Evolutionary conservation across 2,888 invertebrate species (phyloP), one percentile per base, ranked within the genome.

Genomic region (Eilema caniola): DNA sequence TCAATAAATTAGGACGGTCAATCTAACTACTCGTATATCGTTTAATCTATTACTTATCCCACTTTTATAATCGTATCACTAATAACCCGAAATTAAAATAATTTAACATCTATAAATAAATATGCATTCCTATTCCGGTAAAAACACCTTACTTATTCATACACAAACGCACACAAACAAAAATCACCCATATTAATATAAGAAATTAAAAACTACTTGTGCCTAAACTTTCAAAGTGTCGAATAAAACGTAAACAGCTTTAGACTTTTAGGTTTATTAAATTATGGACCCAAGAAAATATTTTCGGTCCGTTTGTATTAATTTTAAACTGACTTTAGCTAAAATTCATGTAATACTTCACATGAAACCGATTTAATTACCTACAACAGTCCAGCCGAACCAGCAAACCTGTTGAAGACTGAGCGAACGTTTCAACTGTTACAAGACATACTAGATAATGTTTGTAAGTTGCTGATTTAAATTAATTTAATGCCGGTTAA

Each of bases 1-100:
- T 33, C 72, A 73, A 75, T 73, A 76, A 69, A 70, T 69, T 61
- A 76, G 74, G 79, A 82, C 80, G 80, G 80, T 71, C 67, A 63
- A 16, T 73, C 66, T 79, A 70, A 69, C 62, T 71, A 64, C n/a
- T 76, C 70, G 69, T 72, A 72, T n/a, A n/a, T n/a, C n/a, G n/a
- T n/a, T 33, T 56, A 64, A 41, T 53, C 31, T 66, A 31, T 64
- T 37, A n/a, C 25, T 25, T 28, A 56, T 16, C 33, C 60, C 47
- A 47, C 47, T 25, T 28, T 53, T 53, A 61, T 60, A 47, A 24
- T 12, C 23, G 53, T 57, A 16, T 25, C 31, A 24, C 10, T 31
- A 37, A n/a, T 47, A n/a, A n/a, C 53, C 53, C 20, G 7, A 53
- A 24, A 20, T 41, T n/a, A 65, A 28, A 53, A 25, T 64, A 28